Percentiles rank a stretch among this genome's conserved stretches.
Conservation (phyloP, 2,888 invertebrate genomes). For the Acrobasis suavella region DNA sequence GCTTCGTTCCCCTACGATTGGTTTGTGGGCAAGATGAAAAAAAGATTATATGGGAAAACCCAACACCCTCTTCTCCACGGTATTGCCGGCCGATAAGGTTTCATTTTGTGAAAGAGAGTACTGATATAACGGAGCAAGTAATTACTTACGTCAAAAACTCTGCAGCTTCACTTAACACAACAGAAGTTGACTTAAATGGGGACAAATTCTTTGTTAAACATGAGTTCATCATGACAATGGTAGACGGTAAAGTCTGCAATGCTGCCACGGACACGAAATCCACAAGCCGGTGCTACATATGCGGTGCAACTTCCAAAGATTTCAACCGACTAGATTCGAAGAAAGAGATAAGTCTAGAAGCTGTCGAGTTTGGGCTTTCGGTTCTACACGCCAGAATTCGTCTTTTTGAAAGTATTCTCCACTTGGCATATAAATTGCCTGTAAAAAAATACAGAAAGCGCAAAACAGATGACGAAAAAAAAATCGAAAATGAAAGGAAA, state of each 20-base stretch:
- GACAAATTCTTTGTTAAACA: constrained; percentile 20
- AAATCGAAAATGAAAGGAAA: constrained; percentile 18
- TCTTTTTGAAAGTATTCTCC: no score
- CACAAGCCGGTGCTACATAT: constrained; percentile 43
- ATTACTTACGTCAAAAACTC: constrained; percentile 31
- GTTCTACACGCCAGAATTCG: constrained; percentile 36
- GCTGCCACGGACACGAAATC: constrained; percentile 35
- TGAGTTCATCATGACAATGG: constrained; percentile 26
- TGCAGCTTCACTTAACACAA: no score
- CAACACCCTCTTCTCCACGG: constrained; percentile 37
- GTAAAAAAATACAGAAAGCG: constrained; percentile 35
- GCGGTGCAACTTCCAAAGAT: constrained; percentile 45
- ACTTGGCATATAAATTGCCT: constrained; percentile 28
- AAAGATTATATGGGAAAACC: constrained; percentile 40
- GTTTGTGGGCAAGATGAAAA: constrained; percentile 27
- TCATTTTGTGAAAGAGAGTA: constrained; percentile 35
- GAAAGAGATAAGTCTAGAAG: constrained; percentile 20
- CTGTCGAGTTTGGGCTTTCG: constrained; percentile 42
- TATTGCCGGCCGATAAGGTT: constrained; percentile 41
- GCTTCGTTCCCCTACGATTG: constrained; percentile 10
- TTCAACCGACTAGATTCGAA: constrained; percentile 37
- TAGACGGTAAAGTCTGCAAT: constrained; percentile 47
- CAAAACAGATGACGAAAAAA: no score
- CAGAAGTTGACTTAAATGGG: no score
- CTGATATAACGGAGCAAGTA: constrained; percentile 36